Conservation (phyloP, 2,797 vertebrate species). For the Echiichthys vipera region DNA sequence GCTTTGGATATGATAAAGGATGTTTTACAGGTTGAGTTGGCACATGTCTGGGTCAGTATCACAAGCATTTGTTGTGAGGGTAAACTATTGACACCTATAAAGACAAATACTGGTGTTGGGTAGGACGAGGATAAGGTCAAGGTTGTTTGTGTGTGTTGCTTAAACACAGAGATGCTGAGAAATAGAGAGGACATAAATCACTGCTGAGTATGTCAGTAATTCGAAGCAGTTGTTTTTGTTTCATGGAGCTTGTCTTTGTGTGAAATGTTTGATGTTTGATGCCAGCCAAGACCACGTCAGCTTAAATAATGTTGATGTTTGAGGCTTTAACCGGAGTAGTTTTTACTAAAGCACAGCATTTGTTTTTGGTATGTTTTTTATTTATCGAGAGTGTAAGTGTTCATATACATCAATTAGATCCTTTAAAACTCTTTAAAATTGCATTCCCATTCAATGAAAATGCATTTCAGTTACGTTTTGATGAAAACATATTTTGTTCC, state of each 20-base stretch:
- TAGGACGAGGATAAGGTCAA: constrained; percentile 21
- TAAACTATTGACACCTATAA: constrained; percentile 30
- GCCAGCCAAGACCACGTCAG: neutral
- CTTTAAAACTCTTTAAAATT: too few relatives aligned
- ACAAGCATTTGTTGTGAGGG: constrained; percentile 38
- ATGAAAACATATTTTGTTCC: too few relatives aligned
- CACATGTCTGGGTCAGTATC: neutral
- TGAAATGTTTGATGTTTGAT: neutral
- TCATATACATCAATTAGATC: neutral
- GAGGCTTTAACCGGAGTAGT: neutral
- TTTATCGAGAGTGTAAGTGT: too few relatives aligned
- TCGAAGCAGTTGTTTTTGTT: constrained; percentile 28
- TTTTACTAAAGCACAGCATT: neutral
- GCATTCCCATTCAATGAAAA: too few relatives aligned
- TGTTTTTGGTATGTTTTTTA: neutral
- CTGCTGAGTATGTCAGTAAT: constrained; percentile 8
- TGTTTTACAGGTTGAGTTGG: constrained; percentile 3
- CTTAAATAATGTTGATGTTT: neutral
- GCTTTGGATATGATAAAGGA: constrained; percentile 23
- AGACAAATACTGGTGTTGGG: constrained; percentile 30
- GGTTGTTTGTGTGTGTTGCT: constrained; percentile 4
- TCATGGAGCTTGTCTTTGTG: constrained; percentile 7
- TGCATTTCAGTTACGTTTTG: too few relatives aligned
- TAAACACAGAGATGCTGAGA: neutral
- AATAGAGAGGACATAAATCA: constrained; percentile 1